Base-by-base conservation (phyloP, 2,113 vertebrate species). In the Tiliqua scincoides region DNA sequence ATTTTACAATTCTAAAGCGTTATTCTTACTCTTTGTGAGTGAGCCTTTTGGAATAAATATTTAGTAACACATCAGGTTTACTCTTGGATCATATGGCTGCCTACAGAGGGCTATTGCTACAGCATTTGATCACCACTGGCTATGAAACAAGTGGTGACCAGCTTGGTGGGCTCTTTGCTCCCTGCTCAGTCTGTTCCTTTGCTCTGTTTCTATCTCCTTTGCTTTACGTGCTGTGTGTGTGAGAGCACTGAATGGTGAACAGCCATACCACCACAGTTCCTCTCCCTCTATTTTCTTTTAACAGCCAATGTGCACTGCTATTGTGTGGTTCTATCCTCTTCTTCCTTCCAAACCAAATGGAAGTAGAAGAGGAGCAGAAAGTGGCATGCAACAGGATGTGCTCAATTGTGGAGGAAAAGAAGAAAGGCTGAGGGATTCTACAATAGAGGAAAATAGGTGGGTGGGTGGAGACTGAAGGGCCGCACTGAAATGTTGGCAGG, bases 11-110 rank as follows among this genome's bases (percentile, higher is more conserved):
- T 93, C 94, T 95, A 91, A 94, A 96, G 88, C 59, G 92, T 95
- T 93, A 95, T 91, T 96, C 94, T 93, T 95, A 95, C 91, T 96
- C 89, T 96, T 95, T 96, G 94, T 95, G 93, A 94, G 94, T 97
- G 94, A 89, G 88, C 91, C 95, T 97, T 97, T 97, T 96, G 93
- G 96, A 97, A 96, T 96, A 97, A 96, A 97, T 92, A 91, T 92
- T 95, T 95, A 95, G 92, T 96, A 95, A 90, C 92, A 95, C 79
- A 84, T 90, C 91, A 89, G 89, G 84, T 89, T 86, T 92, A 90
- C 23, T 73, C 40, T 57, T 63, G 72, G 37, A 20, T 23, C 30
- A 72, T 62, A 75, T 3, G 43, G 6, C 6, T 52, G 40, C n/a
- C 59, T 48, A 27, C 71, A 75, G 40, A 65, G 12, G 20, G 32